Base-by-base conservation (phyloP, 1,140 invertebrate species). In the Hermatobates lingyangjiaoensis region DNA sequence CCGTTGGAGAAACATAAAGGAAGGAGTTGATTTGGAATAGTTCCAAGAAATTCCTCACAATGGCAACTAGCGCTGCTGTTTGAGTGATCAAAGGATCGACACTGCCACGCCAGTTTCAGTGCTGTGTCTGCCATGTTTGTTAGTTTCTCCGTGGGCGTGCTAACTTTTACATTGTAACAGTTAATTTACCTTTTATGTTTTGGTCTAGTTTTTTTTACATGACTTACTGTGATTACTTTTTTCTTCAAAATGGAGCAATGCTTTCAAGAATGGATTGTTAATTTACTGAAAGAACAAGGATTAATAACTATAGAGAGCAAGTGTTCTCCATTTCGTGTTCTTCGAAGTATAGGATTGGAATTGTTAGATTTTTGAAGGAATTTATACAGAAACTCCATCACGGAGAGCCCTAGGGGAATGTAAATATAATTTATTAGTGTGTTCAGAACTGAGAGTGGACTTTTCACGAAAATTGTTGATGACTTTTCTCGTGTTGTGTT, bases 401-500 rank as follows among this genome's bases (percentile, higher is more conserved):
- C 14, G 26, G 27, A n/a, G 20, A 21, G 10, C 34, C 25, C 18
- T 25, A n/a, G n/a, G n/a, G n/a, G n/a, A n/a, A n/a, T n/a, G n/a
- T n/a, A n/a, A n/a, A n/a, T n/a, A n/a, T n/a, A n/a, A n/a, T n/a
- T n/a, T n/a, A n/a, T n/a, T n/a, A n/a, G n/a, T n/a, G n/a, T n/a
- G n/a, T n/a, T n/a, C n/a, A n/a, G n/a, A n/a, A n/a, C n/a, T n/a
- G n/a, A n/a, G n/a, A n/a, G n/a, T n/a, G n/a, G n/a, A n/a, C n/a
- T n/a, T n/a, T n/a, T n/a, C n/a, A n/a, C n/a, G n/a, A n/a, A n/a
- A n/a, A n/a, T n/a, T n/a, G n/a, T n/a, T n/a, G n/a, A n/a, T n/a
- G n/a, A n/a, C n/a, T n/a, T n/a, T 38, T 57, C 34, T 52, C 53
- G 56, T 57, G 56, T 57, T 57, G 54, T 57, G 56, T 55, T 53